Conservation (phyloP, 2,888 invertebrate species). For the Drosophila nr. perissopoda region DNA sequence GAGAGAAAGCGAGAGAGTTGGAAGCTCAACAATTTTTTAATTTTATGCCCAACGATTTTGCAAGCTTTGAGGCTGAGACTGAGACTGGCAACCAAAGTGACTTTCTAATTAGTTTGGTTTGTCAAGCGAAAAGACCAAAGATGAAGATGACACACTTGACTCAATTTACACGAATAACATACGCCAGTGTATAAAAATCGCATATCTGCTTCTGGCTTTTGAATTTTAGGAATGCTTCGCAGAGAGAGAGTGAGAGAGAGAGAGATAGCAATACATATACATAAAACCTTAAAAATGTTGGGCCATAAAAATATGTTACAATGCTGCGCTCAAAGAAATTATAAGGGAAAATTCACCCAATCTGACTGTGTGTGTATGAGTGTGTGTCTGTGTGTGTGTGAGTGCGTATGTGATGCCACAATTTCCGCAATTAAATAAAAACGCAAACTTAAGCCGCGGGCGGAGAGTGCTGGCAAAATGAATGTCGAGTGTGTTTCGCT, state of each 20-base stretch:
- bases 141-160: conserved; percentile 69
- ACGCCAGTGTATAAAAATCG: conserved; percentile 59
- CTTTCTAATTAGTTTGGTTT: conserved; percentile 79
- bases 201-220: conserved; percentile 72
- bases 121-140: conserved; percentile 55
- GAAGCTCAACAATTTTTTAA: conserved; percentile 67
- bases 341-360: conserved; percentile 56
- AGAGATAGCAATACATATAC: conserved; percentile 11
- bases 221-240: conserved; percentile 70
- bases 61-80: conserved; percentile 15
- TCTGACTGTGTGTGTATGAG: conserved; percentile 23
- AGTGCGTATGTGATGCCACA: conserved; percentile 68
- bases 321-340: conserved; percentile 75
- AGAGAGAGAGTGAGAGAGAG: conserved; percentile 7
- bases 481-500: conserved; percentile 74
- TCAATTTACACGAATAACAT: conserved; percentile 62
- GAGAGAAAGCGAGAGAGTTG: conserved; percentile 13
- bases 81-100: conserved; percentile 71
- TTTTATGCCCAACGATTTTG: conserved; percentile 73
- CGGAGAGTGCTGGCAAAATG: conserved; percentile 45
- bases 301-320: conserved; percentile 79
- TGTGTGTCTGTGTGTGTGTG: conserved; percentile 29
- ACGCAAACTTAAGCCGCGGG: conserved; percentile 77
- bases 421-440: conserved; percentile 81
- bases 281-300: conserved; percentile 64